These are phyloP conservation scores for Synanthedon andrenaeformis DNA, from an alignment of 2,888 invertebrate species.

Conservation along the genomic window DNA sequence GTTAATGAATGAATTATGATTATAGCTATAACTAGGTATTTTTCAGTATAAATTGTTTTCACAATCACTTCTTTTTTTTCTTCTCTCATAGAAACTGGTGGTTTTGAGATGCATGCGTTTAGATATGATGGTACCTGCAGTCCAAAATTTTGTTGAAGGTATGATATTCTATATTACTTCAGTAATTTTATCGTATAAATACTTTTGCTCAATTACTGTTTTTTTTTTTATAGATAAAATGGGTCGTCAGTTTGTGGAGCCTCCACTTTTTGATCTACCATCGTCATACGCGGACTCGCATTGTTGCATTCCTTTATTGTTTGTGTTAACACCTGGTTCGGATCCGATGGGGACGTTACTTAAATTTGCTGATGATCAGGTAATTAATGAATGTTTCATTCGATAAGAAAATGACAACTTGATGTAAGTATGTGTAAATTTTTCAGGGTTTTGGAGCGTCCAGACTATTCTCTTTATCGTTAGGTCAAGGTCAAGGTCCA, in stretches of 20 bases:
- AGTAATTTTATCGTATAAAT: not conserved
- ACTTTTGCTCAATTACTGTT: not conserved
- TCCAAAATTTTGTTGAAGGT: constrained; percentile 78
- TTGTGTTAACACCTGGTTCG: constrained; percentile 91
- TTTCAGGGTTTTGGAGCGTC: constrained; percentile 78
- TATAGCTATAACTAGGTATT: too few species aligned
- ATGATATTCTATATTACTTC: constrained; percentile 8
- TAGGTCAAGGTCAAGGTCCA: constrained; percentile 95
- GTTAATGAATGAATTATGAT: too few species aligned
- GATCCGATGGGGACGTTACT: constrained; percentile 91
- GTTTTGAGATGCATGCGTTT: constrained; percentile 85
- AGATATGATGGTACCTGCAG: constrained; percentile 87
- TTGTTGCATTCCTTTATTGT: constrained; percentile 88
- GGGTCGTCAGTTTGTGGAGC: constrained; percentile 85
- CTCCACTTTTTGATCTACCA: constrained; percentile 88
- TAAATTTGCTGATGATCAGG: constrained; percentile 93
- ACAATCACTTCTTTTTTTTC: too few species aligned
- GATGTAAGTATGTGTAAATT: not conserved
- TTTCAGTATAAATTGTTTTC: too few species aligned
- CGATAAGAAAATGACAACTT: not conserved
- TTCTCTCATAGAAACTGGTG: constrained; percentile 73
- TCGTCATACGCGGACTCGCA: constrained; percentile 89
- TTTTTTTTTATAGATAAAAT: constrained; percentile 68
- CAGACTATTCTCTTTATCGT: constrained; percentile 82
- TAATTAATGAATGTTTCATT: constrained; percentile 11